Conservation (phyloP, 2,113 vertebrate species). For the Noturus placidus region DNA sequence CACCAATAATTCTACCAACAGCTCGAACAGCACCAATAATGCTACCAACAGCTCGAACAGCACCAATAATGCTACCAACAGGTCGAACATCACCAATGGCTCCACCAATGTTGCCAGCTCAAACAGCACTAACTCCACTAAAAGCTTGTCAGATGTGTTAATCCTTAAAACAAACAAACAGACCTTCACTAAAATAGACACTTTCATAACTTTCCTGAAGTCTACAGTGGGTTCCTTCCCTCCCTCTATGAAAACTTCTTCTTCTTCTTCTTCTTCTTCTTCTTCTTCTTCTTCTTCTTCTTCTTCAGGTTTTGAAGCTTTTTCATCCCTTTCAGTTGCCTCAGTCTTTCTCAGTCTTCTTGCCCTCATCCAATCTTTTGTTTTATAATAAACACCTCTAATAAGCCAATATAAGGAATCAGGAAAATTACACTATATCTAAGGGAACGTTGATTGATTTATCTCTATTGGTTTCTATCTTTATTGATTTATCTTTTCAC, state of each 20-base stretch:
- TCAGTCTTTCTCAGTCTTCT: slow-evolving; percentile 32
- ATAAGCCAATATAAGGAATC: not conserved
- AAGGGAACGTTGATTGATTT: not conserved
- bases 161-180: not conserved
- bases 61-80: not conserved
- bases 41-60: not conserved
- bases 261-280: too few relatives aligned
- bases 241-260: too few relatives aligned
- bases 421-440: not conserved
- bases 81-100: not conserved
- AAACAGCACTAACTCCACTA: not conserved
- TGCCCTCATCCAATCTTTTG: not conserved
- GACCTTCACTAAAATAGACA: slow-evolving; percentile 32
- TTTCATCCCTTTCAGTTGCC: not conserved
- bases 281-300: not conserved
- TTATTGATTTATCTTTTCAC: not conserved
- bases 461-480: too few relatives aligned
- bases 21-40: not conserved
- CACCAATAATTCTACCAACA: not conserved
- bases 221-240: slow-evolving; percentile 25
- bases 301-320: not conserved
- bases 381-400: not conserved
- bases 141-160: not conserved
- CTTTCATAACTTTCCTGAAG: slow-evolving; percentile 2
- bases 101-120: not conserved